Evolutionary conservation across 2,888 invertebrate species (phyloP).

Genomic region (Melinopterus prodromus): DNA sequence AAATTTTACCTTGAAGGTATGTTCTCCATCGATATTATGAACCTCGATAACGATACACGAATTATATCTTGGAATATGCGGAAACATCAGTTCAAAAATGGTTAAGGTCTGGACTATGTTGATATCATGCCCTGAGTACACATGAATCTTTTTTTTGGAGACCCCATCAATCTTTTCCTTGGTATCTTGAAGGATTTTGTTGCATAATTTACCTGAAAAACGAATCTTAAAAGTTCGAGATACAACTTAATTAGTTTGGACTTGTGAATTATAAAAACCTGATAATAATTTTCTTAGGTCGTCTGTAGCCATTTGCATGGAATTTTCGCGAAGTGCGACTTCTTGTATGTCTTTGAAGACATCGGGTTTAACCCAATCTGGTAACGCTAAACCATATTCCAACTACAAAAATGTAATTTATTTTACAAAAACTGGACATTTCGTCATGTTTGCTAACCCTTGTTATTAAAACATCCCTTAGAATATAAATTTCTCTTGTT

Average conservation of each 20-base stretch:
- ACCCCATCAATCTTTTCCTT: slow-evolving; percentile 66
- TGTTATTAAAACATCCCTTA: background rate
- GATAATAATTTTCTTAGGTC: slow-evolving; percentile 63
- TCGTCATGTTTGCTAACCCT: slow-evolving; percentile 45
- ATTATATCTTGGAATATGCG: slow-evolving; percentile 19
- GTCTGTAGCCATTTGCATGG: slow-evolving; percentile 73
- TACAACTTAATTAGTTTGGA: background rate
- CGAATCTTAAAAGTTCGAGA: background rate
- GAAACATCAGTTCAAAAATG: slow-evolving; percentile 72
- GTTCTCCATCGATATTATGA: slow-evolving; percentile 24
- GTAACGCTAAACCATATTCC: slow-evolving; percentile 70
- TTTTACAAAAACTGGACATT: background rate
- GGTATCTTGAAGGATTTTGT: slow-evolving; percentile 70
- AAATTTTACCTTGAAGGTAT: slow-evolving; percentile 26
- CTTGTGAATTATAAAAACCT: background rate
- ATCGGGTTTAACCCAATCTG: slow-evolving; percentile 69
- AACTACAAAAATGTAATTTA: slow-evolving; percentile 44
- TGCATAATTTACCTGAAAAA: slow-evolving; percentile 23
- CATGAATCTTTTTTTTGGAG: slow-evolving; percentile 63
- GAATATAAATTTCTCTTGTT: background rate
- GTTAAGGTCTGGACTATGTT: slow-evolving; percentile 80
- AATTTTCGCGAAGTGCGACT: slow-evolving; percentile 74
- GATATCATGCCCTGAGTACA: slow-evolving; percentile 85
- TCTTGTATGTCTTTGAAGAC: slow-evolving; percentile 73
- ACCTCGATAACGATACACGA: slow-evolving; percentile 18